A percentile compares a stretch with the other conserved stretches of the same genome.
Evolutionary conservation across 2,113 vertebrate genomes (phyloP).

Genomic region (Seriola aureovittata): DNA sequence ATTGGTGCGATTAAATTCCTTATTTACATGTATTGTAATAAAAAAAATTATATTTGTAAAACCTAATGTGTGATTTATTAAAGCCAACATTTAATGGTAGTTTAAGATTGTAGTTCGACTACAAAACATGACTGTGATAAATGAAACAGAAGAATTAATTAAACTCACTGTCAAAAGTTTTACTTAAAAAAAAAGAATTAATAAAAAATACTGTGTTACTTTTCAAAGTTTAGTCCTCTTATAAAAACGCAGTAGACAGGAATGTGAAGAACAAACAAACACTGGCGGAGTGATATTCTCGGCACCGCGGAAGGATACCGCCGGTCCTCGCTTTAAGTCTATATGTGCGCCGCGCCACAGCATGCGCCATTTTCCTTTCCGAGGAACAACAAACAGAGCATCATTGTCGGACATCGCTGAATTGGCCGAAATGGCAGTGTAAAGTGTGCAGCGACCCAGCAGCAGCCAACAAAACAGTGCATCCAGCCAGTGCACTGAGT

Average conservation of each 20-base stretch:
- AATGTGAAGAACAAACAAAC: slow-evolving; percentile 22
- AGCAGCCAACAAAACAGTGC: slow-evolving; percentile 83
- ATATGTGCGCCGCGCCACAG: background rate
- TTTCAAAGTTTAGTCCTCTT: background rate
- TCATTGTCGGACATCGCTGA: slow-evolving; percentile 52
- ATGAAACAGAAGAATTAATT: background rate
- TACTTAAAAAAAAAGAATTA: background rate
- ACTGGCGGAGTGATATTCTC: slow-evolving; percentile 62
- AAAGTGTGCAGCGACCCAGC: slow-evolving; percentile 78
- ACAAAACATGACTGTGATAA: background rate
- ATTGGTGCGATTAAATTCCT: background rate
- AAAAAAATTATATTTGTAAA: slow-evolving; percentile 24
- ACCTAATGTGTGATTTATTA: background rate
- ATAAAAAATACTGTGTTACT: background rate
- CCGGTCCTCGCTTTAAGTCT: background rate
- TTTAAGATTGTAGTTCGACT: background rate
- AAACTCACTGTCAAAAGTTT: background rate
- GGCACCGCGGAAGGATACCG: slow-evolving; percentile 70
- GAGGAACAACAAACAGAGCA: background rate
- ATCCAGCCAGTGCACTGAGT: slow-evolving; percentile 84
- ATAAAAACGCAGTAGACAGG: background rate
- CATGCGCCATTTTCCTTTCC: slow-evolving; percentile 41
- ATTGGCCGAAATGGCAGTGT: slow-evolving; percentile 82
- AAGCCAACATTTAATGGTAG: background rate
- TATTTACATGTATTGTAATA: slow-evolving; percentile 21